Evolutionary conservation across 2,113 vertebrate genomes (phyloP), one percentile per base, ranked within the genome.

Genomic region (Phyllopteryx taeniolatus): DNA sequence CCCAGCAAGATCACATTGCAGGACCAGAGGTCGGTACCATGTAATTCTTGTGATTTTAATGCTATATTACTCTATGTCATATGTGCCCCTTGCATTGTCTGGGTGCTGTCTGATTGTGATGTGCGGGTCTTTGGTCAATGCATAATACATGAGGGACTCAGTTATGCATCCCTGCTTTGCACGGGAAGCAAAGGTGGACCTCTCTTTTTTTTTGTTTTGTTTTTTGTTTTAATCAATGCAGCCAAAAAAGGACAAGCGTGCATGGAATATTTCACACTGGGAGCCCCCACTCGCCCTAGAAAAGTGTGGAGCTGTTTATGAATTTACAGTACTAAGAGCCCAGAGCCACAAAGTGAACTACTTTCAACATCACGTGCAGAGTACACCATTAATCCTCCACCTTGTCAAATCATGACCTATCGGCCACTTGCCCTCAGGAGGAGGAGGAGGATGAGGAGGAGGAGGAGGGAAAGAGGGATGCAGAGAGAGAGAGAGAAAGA

Each of bases 21-120:
- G 84, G 80, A 88, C 88, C 80, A 84, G 78, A 93, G 92, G 92
- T 92, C 93, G 77, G 92, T 86, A 67, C 53, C 60, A 70, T 67
- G 22, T 63, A 33, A 69, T 65, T 44, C 12, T 46, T 27, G 57
- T 71, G 31, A 60, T 78, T 76, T 81, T 64, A 57, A 69, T 80
- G 17, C 72, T 69, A 49, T 74, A 60, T n/a, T n/a, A n/a, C n/a
- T 20, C 54, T 3, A 11, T 63, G 35, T n/a, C 35, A n/a, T 62
- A 42, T 61, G 33, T 39, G 59, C 59, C 12, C 13, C 22, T 13
- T 74, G 68, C 74, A 70, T 74, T 46, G 6, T 14, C 35, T 54
- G 42, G 13, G 68, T 78, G 72, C 59, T 70, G 43, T 68, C 74
- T 9, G 46, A 46, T 46, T 75, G n/a, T 72, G 13, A 20, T 15